Base-by-base conservation (phyloP, 2,888 invertebrate genomes). In the Heliconius ethilla region DNA sequence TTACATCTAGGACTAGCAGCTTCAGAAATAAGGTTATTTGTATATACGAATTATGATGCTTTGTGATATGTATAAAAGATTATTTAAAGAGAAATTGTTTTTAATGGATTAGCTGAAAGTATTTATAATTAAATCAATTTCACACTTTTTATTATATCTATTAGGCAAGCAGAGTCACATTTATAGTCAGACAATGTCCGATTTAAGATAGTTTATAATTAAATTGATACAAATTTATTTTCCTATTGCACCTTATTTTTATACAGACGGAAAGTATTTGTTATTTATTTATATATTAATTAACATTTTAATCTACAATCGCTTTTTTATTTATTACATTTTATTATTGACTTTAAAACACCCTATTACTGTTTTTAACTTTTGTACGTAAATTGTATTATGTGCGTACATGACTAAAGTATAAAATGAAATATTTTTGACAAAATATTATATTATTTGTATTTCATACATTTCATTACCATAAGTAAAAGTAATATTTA, bases 1-100 rank as follows among this genome's bases (percentile, higher is more conserved):
- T 92, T 93, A 92, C 80, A 89, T 79, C 89, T 92, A 93, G 84
- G 94, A 94, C 94, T 94, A 94, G 94, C 90, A 90, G 89, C 86
- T 88, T 89, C 86, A 51, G 90, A 88, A 86, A 88, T 86, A 90
- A 85, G 88, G 87, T 90, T 85, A 89, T 91, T n/a, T 7, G 51
- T 59, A 59, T 59, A 59, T 59, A 90, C 89, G 82, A 86, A 87
- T 89, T 89, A 90, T 91, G 88, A 89, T 91, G 88, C 86, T 82
- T 89, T 90, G 90, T 91, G 93, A 93, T 94, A 93, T 93, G 92
- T 92, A 88, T 91, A 81, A 79, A 81, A 82, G 77, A 83, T 79
- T 78, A 80, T 77, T 84, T 78, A 81, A 80, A 78, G 75, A 77
- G 27, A 74, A 45, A 10, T 65, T 74, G n/a, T n/a, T 37, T 62